These are phyloP conservation scores for Hycleus phaleratus DNA, from an alignment of 1,140 invertebrate genomes.

Conservation along the genomic window DNA sequence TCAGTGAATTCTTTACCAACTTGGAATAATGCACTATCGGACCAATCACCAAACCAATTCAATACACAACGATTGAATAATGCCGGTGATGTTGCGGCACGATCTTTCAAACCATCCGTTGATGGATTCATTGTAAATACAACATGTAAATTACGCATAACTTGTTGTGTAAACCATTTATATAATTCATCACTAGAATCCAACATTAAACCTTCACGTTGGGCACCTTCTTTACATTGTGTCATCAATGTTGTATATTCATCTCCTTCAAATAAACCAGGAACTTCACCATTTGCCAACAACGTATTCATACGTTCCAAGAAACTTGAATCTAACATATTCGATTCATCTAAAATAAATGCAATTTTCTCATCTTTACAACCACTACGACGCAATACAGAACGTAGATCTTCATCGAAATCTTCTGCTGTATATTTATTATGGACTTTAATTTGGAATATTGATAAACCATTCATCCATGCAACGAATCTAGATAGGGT, in stretches of 20 bases:
- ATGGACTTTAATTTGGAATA: conserved; percentile 98
- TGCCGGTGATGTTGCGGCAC: conserved; percentile 96
- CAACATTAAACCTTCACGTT: conserved; percentile 95
- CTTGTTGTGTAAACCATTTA: conserved; percentile 96
- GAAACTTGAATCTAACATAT: conserved; percentile 97
- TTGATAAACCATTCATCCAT: conserved; percentile 98
- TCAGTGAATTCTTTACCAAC: conserved; percentile 83
- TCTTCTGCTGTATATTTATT: conserved; percentile 98
- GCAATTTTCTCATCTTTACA: conserved; percentile 99
- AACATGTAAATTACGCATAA: conserved; percentile 98
- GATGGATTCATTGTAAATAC: conserved; percentile 99
- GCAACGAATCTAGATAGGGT: conserved; percentile 98
- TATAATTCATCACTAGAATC: conserved; percentile 98
- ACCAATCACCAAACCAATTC: conserved; percentile 99
- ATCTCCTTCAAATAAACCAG: conserved; percentile 87
- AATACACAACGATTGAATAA: conserved; percentile 99
- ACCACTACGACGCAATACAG: conserved; percentile 86
- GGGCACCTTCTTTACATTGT: conserved; percentile 98
- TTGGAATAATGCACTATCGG: conserved; percentile 93
- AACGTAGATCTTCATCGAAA: conserved; percentile 97
- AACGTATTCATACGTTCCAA: conserved; percentile 99
- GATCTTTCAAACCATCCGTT: conserved; percentile 94
- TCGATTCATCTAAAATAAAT: conserved; percentile 98
- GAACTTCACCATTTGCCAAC: conserved; percentile 97
- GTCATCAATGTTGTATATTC: conserved; percentile 99